Evolutionary conservation across 1,140 invertebrate species (phyloP), one percentile per base, ranked within the genome.

Genomic region (Phymorhynchus buccinoides): DNA sequence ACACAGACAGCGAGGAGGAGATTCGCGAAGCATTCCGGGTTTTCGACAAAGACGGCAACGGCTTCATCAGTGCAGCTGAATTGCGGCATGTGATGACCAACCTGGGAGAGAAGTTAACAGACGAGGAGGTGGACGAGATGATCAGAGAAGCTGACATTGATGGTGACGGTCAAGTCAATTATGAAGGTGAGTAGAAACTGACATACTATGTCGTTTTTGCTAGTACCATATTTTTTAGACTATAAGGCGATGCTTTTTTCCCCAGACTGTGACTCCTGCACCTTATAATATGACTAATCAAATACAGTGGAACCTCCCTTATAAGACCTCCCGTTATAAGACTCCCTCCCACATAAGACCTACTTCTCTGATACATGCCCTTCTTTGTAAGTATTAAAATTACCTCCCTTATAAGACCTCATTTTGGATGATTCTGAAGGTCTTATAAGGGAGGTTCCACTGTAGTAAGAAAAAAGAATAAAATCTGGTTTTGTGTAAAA

Each of bases 1-100:
- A 99, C 95, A 99, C 98, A 87, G 98, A 99, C 94, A 98, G 97
- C 94, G 98, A 99, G 95, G 98, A 99, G 94, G 99, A 99, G 93
- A 90, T 90, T 84, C 96, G 98, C 94, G 98, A 99, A 95, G 98
- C 98, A 89, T 99, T 99, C 96, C 96, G 98, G 95, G 98, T 99
- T 88, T 98, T 99, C 94, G 98, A 99, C 94, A 99, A 98, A 95
- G 97, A 99, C 94, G 97, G 97, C 91, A 98, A 99, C 94, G 97
- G 98, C 91, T 99, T 90, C 86, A 92, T 92, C 84, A 89, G 88
- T 86, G 90, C 90, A 75, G 89, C 87, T 73, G 91, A 92, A 78
- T 84, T 92, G 68, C 86, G 89, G 75, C 88, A 90, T 90, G 97
- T 99, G 27, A 98, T 99, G 97, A 97, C 96, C 81, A 97, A 97